Conservation (phyloP, 1,140 invertebrate species). For the Oryctes rhinoceros region DNA sequence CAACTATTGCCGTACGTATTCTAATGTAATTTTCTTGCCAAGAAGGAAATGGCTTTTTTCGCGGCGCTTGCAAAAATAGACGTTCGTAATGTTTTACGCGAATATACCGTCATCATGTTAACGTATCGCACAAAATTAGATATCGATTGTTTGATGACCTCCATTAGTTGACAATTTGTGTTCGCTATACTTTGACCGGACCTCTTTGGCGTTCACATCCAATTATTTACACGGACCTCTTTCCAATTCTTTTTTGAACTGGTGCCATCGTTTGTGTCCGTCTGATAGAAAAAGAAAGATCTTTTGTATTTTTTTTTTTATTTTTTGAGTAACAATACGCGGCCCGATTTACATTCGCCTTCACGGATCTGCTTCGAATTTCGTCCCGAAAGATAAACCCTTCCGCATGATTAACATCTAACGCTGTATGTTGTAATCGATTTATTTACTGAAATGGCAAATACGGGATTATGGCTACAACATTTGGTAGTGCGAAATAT, state of each 20-base stretch:
- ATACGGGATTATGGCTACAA: too few relatives aligned
- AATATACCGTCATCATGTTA: not conserved
- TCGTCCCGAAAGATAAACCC: too few relatives aligned
- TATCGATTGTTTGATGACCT: slow-evolving; percentile 18
- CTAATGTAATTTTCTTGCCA: too few relatives aligned
- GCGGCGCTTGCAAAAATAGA: not conserved
- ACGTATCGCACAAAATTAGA: slow-evolving; percentile 12
- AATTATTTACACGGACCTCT: not conserved
- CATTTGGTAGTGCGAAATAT: too few relatives aligned
- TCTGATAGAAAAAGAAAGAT: not conserved
- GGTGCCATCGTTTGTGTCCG: not conserved
- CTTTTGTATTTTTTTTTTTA: not conserved
- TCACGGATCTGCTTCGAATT: not conserved
- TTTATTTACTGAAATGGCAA: too few relatives aligned
- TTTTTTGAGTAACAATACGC: not conserved
- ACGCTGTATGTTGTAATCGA: too few relatives aligned
- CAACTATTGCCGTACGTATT: too few relatives aligned
- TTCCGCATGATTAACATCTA: too few relatives aligned
- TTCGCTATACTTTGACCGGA: not conserved
- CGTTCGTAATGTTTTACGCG: not conserved
- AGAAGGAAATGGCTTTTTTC: too few relatives aligned
- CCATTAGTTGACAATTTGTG: not conserved
- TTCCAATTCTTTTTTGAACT: not conserved
- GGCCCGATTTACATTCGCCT: not conserved
- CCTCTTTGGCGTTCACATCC: not conserved